phyloP scores from a whole-genome alignment of 2,113 vertebrate species.

The Mesocricetus auratus region DNA sequence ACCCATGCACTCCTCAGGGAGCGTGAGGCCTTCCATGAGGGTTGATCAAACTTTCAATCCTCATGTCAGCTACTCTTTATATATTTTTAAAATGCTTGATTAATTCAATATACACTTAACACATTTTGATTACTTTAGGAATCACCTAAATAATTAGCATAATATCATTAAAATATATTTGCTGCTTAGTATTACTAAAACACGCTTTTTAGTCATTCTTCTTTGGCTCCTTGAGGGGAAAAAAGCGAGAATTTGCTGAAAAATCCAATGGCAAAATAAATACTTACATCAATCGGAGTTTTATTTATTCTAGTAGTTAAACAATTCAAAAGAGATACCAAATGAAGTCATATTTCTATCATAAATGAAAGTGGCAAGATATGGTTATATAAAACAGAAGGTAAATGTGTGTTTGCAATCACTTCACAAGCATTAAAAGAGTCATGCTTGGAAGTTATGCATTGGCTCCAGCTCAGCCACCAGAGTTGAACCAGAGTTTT shows the following conservation, averaged over 20 bases:
- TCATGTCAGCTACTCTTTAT: not conserved
- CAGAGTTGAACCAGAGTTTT: not conserved
- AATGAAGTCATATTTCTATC: not conserved
- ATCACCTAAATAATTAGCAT: constrained; percentile 23
- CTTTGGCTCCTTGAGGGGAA: not conserved
- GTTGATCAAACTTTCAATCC: constrained; percentile 33
- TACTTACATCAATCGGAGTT: not conserved
- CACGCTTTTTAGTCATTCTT: not conserved
- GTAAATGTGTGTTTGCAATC: not conserved
- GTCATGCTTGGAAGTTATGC: too few relatives aligned
- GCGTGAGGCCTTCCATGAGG: too few relatives aligned
- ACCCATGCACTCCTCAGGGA: too few relatives aligned
- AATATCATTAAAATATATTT: constrained; percentile 24
- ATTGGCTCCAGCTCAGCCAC: not conserved
- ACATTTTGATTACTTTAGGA: constrained; percentile 48
- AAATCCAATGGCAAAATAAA: not conserved
- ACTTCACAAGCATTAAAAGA: not conserved
- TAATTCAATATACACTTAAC: constrained; percentile 30
- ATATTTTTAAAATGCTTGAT: constrained; percentile 20
- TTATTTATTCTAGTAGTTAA: not conserved
- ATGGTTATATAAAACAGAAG: not conserved
- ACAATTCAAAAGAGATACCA: not conserved
- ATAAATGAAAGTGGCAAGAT: not conserved
- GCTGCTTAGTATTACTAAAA: not conserved
- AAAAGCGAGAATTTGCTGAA: not conserved